These are phyloP conservation scores for Mesembrinibis cayennensis DNA, from an alignment of 2,113 vertebrate genomes.

Conservation along the genomic window DNA sequence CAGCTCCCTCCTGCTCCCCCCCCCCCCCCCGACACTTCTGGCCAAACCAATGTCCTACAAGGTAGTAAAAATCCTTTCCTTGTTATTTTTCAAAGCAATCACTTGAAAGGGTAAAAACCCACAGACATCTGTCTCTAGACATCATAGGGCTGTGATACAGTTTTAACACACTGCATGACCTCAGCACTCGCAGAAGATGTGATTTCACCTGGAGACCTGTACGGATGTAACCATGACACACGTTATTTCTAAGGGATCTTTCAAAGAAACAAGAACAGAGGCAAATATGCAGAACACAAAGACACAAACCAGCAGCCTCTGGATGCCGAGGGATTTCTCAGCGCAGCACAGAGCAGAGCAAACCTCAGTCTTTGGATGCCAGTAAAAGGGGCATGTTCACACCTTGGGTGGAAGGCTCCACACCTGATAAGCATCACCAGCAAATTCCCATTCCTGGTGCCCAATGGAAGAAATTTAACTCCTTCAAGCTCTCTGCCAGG, in stretches of 20 bases:
- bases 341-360: neutral
- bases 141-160: neutral
- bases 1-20: neutral
- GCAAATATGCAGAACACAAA: neutral
- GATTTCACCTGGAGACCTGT: neutral
- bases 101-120: neutral
- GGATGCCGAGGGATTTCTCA: neutral
- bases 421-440: neutral
- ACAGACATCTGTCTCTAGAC: neutral
- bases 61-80: neutral
- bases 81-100: neutral
- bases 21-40: neutral
- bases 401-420: neutral
- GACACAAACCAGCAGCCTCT: neutral
- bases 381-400: neutral
- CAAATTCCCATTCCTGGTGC: neutral
- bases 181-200: fast-evolving
- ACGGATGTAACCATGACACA: neutral
- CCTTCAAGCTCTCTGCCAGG: neutral
- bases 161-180: neutral
- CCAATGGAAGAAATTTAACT: neutral
- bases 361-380: neutral
- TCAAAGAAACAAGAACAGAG: neutral
- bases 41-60: neutral
- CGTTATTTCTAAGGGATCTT: neutral